Evolutionary conservation across 2,113 vertebrate genomes (phyloP).

Genomic region (Trochalopteron elliotii): DNA sequence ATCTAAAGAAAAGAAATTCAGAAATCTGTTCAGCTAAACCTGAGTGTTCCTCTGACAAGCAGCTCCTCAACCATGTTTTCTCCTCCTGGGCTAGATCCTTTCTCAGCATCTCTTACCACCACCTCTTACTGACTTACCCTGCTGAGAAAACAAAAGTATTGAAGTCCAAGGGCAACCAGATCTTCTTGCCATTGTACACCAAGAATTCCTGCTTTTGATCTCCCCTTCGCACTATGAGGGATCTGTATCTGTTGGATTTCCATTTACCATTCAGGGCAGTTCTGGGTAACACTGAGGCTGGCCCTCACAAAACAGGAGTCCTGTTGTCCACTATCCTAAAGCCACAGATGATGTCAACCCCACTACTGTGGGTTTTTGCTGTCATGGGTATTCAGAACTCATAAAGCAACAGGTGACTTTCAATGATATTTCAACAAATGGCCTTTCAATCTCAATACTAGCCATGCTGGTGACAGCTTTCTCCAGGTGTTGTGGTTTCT

Average conservation of each 20-base stretch:
- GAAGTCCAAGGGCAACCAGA: not conserved
- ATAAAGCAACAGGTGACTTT: not conserved
- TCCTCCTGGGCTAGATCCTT: not conserved
- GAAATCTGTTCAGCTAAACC: not conserved
- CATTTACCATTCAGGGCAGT: not conserved
- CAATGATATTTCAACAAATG: not conserved
- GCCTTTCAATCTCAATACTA: not conserved
- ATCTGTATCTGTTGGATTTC: not conserved
- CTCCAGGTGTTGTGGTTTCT: not conserved
- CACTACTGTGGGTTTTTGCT: not conserved
- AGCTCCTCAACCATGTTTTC: not conserved
- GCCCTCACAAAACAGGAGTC: not conserved
- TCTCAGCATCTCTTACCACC: not conserved
- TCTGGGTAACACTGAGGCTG: not conserved
- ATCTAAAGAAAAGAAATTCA: slow-evolving; percentile 67
- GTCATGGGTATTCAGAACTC: not conserved
- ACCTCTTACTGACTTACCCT: not conserved
- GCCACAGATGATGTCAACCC: not conserved
- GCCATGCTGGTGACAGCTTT: not conserved
- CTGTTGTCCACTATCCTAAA: not conserved
- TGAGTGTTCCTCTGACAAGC: not conserved
- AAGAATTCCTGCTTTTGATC: not conserved
- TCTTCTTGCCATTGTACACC: not conserved
- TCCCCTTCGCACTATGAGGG: not conserved
- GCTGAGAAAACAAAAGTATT: not conserved